Base-by-base conservation (phyloP, 2,113 vertebrate species). In the Butorides virescens region DNA sequence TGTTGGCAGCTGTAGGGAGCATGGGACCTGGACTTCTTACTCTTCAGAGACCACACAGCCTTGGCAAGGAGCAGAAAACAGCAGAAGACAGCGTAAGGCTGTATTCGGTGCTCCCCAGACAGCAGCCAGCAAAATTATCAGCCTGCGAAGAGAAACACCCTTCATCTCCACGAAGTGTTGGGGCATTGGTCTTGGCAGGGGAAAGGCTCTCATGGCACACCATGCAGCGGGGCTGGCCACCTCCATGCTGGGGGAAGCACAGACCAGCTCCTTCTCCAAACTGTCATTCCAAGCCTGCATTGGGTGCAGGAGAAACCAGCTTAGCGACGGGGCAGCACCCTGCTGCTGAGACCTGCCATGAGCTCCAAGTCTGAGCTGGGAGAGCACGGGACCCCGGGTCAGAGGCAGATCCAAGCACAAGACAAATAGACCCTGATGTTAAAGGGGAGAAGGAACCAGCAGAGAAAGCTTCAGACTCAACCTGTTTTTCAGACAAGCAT, bases 241-340 rank as follows among this genome's bases (percentile, higher is more conserved):
- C 52, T 58, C n/a, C 16, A 5, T 2, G 2, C 23, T 42, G 30
- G 10, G 32, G 37, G 25, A 36, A 62, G 39, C 58, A 15, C 2
- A 0, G 32, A 62, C 15, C 25, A 44, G 32, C 32, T 73, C 37
- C 15, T 52, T 30, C 70, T 55, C 59, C 34, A 56, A 37, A 52
- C 27, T 18, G 5, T 1, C 18, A 19, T 49, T 49, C n/a, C n/a
- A 47, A 79, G 22, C 12, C 34, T 46, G 22, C 4, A 0, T 2
- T 39, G 12, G 22, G 15, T 23, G n/a, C 39, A 36, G 42, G 14
- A 46, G 15, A 72, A 58, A 39, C 5, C 20, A 84, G 29, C 20
- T 36, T 49, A 62, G 39, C 15, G 32, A 32, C 0, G 1, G 23
- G 44, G 36, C 58, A 46, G 58, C 26, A 36, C 16, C 36, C 58